A percentile compares a stretch with the other conserved stretches of the same genome.
These are phyloP conservation scores for Masticophis lateralis DNA, from an alignment of 2,797 vertebrate genomes.

Conservation along the genomic window DNA sequence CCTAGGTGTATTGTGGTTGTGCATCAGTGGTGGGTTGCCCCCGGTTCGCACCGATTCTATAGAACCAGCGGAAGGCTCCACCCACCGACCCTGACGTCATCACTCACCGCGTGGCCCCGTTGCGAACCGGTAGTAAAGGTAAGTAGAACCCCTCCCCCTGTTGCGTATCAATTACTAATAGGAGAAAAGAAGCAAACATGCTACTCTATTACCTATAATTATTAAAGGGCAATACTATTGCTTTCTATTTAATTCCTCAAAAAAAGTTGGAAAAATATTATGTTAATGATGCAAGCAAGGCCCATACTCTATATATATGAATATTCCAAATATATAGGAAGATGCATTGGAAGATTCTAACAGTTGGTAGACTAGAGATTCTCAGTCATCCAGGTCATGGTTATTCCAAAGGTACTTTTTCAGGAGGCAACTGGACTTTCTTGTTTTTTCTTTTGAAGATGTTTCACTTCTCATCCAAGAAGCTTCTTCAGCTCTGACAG, in stretches of 20 bases:
- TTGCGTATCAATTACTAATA: neutral
- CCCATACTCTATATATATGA: conserved; percentile 43
- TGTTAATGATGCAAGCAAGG: conserved; percentile 52
- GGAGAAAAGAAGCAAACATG: conserved; percentile 50
- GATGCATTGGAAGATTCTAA: neutral
- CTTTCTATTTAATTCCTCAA: conserved; percentile 59
- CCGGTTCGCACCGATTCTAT: too few species aligned
- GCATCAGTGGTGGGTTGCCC: neutral
- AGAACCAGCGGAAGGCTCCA: too few species aligned
- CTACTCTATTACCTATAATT: conserved; percentile 55
- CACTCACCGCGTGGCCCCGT: rapidly evolving
- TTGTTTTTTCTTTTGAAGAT: too few species aligned
- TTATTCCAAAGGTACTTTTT: too few species aligned
- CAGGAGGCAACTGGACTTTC: too few species aligned
- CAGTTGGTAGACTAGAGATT: too few species aligned
- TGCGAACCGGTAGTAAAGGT: too few species aligned
- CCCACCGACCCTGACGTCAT: too few species aligned
- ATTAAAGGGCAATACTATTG: conserved; percentile 61
- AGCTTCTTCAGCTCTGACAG: too few species aligned
- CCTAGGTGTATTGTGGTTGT: neutral
- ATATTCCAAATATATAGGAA: neutral
- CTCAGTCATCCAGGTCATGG: too few species aligned
- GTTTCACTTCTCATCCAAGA: too few species aligned
- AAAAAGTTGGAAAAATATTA: conserved; percentile 50
- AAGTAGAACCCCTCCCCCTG: too few species aligned